Base-by-base conservation (phyloP, 2,113 vertebrate species). In the Zosterops lateralis region DNA sequence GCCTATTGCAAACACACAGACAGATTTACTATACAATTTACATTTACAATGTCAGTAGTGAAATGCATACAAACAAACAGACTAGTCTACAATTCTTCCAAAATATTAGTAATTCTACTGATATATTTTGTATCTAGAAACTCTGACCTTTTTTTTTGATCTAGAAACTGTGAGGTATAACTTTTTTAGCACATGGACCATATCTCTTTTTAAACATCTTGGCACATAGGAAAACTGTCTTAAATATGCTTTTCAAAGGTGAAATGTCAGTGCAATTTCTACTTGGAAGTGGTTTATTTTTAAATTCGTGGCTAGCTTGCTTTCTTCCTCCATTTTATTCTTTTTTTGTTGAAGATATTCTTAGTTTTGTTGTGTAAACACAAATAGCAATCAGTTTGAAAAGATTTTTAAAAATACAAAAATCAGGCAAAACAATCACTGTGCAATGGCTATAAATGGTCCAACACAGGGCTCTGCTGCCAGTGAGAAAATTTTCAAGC, bases 1-100 rank as follows among this genome's bases (percentile, higher is more conserved):
- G 99, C 98, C 98, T 99, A 56, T 57, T 38, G 78, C 54, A 96
- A 95, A 87, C 78, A 96, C 15, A 96, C 34, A 83, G 26, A 88
- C 16, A 93, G 9, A 50, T 92, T 90, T 56, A 96, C 54, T 68
- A 20, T 11, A 57, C 44, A 38, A 38, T 38, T 38, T 38, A 38
- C 38, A 38, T 38, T 38, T 38, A 38, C 38, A 66, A 18, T 32
- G 58, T 16, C 67, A 85, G 10, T 8, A 67, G 68, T 9, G 9
- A 92, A 76, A 91, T 65, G 42, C 53, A 56, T 24, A n/a, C 12
- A 84, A 36, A 62, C 81, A 81, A 76, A 56, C 65, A 91, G 8
- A 65, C 10, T 25, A 76, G 17, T 17, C 57, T 80, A 19, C 2
- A 74, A 62, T 66, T 89, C 32, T 61, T 77, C 24, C 53, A 82